Percentiles rank a stretch among this genome's conserved stretches.
Conservation (phyloP, 2,797 vertebrate species). For the Myoxocephalus aenaeus region DNA sequence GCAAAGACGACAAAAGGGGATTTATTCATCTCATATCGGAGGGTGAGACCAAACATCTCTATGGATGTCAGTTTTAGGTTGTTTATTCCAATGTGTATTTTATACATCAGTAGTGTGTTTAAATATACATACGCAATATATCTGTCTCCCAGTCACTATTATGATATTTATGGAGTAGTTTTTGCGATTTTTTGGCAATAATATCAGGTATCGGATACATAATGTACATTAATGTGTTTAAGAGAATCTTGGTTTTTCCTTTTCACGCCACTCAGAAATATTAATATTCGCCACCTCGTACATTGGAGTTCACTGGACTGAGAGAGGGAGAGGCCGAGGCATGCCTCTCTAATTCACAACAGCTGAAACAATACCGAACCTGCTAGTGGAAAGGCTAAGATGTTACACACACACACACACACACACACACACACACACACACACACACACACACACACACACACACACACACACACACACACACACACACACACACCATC, state of each 20-base stretch:
- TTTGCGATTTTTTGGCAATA: neutral
- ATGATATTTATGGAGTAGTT: no score
- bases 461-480: no score
- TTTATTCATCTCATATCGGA: neutral
- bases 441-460: no score
- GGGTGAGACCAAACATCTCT: neutral
- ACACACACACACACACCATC: no score
- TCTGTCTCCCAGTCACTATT: no score
- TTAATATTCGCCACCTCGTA: slow-evolving; percentile 5
- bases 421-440: no score
- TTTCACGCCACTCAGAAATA: neutral
- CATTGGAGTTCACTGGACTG: slow-evolving; percentile 24
- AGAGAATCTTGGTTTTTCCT: neutral
- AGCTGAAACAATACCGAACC: slow-evolving; percentile 83
- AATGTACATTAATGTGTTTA: neutral
- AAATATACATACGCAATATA: no score
- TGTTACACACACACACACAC: neutral
- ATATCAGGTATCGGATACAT: neutral
- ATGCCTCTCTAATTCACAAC: slow-evolving; percentile 83
- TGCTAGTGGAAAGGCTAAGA: slow-evolving; percentile 64
- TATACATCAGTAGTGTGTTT: neutral
- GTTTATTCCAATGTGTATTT: neutral
- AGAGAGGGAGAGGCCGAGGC: slow-evolving; percentile 66
- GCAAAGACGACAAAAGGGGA: neutral
- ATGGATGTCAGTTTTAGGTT: neutral